Conservation (phyloP, 2,888 invertebrate species). For the Lasioglossum morio region DNA sequence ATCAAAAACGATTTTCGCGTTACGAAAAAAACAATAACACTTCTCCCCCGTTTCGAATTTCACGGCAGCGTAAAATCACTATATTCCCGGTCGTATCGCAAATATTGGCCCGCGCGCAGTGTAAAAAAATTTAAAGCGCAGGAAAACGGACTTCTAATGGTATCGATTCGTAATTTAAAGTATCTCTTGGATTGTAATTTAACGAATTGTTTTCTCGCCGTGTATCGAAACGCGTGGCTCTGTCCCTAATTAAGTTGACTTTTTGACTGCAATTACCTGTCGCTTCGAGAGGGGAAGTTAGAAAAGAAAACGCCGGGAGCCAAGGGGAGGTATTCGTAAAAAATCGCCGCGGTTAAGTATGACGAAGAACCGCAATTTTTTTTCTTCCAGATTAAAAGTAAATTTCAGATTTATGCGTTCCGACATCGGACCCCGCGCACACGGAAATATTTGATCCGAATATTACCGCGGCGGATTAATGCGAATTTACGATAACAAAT, state of each 20-base stretch:
- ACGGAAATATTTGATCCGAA: constrained; percentile 28
- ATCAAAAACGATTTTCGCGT: not conserved
- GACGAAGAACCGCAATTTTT: constrained; percentile 45
- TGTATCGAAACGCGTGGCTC: not conserved
- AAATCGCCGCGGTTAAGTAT: constrained; percentile 51
- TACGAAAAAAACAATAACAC: not conserved
- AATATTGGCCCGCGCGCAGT: not conserved
- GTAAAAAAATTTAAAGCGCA: not conserved
- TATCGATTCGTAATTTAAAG: not conserved
- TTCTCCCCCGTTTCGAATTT: not conserved
- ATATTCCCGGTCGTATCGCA: not conserved
- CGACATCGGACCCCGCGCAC: not conserved
- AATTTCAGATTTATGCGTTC: constrained; percentile 35
- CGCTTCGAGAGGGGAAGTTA: constrained; percentile 9
- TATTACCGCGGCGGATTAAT: constrained; percentile 23
- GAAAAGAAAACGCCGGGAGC: constrained; percentile 33
- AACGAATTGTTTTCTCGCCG: not conserved
- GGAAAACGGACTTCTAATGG: not conserved
- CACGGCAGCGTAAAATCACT: not conserved
- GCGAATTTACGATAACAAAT: constrained; percentile 29
- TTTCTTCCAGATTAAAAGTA: constrained; percentile 42
- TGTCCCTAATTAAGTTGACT: constrained; percentile 52
- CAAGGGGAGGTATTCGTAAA: constrained; percentile 26
- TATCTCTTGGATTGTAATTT: not conserved
- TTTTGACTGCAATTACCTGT: constrained; percentile 46